Evolutionary conservation across 2,113 vertebrate genomes (phyloP).

Genomic region (Myotis lucifugus): DNA sequence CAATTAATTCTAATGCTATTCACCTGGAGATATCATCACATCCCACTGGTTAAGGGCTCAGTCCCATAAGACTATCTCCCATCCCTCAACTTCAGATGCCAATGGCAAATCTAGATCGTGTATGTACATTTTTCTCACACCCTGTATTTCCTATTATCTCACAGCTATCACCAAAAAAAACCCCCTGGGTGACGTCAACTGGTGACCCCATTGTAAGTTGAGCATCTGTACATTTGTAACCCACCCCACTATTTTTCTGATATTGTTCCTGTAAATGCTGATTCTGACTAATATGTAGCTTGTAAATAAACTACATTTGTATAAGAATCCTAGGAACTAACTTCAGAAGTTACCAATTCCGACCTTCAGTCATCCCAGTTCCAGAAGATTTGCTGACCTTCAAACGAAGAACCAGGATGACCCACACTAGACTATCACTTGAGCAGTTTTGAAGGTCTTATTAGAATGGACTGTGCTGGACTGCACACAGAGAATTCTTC

Average conservation of each 20-base stretch:
- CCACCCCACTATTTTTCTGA: neutral
- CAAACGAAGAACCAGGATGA: neutral
- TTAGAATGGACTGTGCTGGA: neutral
- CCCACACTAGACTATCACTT: neutral
- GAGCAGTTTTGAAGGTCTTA: neutral
- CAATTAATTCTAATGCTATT: neutral
- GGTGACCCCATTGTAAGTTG: neutral
- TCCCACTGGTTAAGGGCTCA: neutral
- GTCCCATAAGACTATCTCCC: neutral
- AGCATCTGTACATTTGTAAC: neutral
- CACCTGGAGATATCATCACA: neutral
- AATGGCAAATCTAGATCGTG: neutral
- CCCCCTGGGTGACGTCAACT: too few species aligned
- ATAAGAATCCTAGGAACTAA: neutral
- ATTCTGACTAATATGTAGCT: neutral
- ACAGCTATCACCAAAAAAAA: neutral
- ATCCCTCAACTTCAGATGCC: neutral
- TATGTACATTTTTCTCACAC: too few species aligned
- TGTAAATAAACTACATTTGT: neutral
- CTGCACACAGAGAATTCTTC: neutral
- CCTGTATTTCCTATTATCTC: neutral
- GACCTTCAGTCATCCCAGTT: neutral
- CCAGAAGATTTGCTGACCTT: neutral
- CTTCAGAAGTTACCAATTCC: neutral
- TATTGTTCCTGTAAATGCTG: neutral